A percentile compares a stretch with the other conserved stretches of the same genome.
Evolutionary conservation across 1,140 invertebrate genomes (phyloP).

Genomic region (Alviniconcha marisindica): DNA sequence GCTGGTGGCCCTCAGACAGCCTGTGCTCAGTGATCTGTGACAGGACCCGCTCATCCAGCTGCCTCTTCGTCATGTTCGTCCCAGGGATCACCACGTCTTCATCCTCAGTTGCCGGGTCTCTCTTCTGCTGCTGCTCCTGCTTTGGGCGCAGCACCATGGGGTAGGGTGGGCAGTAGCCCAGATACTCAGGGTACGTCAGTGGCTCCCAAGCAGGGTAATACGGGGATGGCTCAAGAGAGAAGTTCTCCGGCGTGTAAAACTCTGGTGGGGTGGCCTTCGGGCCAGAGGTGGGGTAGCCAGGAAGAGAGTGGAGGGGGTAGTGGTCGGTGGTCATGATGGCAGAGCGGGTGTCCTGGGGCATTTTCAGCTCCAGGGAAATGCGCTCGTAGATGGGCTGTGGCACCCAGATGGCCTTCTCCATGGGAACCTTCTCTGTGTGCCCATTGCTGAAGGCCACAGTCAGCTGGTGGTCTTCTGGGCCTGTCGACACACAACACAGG

Average conservation of each 20-base stretch:
- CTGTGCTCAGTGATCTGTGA: constrained; percentile 61
- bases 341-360: constrained; percentile 63
- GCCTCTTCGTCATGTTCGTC: constrained; percentile 61
- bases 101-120: constrained; percentile 40
- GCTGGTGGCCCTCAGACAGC: constrained; percentile 34
- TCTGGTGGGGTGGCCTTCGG: constrained; percentile 50
- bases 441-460: constrained; percentile 71
- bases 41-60: constrained; percentile 66
- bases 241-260: constrained; percentile 48
- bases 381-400: constrained; percentile 61
- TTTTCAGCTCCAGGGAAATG: constrained; percentile 66
- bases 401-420: constrained; percentile 66
- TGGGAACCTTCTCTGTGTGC: constrained; percentile 56
- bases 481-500: constrained; percentile 48
- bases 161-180: constrained; percentile 54
- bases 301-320: constrained; percentile 64
- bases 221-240: constrained; percentile 47
- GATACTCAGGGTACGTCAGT: constrained; percentile 38
- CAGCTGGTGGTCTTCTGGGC: constrained; percentile 58
- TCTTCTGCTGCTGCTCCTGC: constrained; percentile 10
- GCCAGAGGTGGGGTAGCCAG: constrained; percentile 58
- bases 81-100: constrained; percentile 60
- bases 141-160: constrained; percentile 45
- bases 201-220: constrained; percentile 33
- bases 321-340: constrained; percentile 55